Evolutionary conservation across 2,888 invertebrate genomes (phyloP).

Genomic region (Polymixis flavicincta): DNA sequence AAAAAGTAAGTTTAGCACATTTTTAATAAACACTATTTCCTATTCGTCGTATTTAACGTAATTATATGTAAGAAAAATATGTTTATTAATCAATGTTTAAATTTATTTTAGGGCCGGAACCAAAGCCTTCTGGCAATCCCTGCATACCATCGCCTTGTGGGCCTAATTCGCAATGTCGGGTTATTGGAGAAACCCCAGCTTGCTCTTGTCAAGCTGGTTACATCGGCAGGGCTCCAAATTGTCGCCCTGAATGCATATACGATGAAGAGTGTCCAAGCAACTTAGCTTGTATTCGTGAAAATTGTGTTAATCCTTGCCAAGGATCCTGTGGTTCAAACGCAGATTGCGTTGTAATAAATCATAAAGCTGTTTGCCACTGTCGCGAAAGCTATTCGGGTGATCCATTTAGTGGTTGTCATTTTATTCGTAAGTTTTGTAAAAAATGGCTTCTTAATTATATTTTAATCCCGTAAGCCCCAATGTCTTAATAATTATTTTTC

Average conservation of each 20-base stretch:
- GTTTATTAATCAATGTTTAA: constrained; percentile 3
- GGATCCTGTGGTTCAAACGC: constrained; percentile 96
- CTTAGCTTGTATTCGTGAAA: constrained; percentile 95
- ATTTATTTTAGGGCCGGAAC: constrained; percentile 87
- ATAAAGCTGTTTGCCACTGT: constrained; percentile 96
- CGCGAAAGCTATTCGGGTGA: constrained; percentile 95
- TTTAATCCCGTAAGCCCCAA: background rate
- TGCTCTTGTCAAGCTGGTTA: constrained; percentile 95
- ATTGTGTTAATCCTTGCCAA: constrained; percentile 95
- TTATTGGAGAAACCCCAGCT: constrained; percentile 94
- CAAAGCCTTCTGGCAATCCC: constrained; percentile 92
- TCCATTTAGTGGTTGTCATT: constrained; percentile 94
- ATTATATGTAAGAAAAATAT: background rate
- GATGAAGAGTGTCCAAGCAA: constrained; percentile 96
- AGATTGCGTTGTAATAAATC: constrained; percentile 95
- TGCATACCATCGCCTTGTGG: constrained; percentile 96
- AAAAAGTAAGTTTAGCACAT: constrained; percentile 91
- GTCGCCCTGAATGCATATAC: constrained; percentile 96
- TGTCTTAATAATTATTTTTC: constrained; percentile 40
- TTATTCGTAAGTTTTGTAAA: constrained; percentile 80
- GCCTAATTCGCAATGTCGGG: constrained; percentile 95
- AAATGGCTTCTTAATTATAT: background rate
- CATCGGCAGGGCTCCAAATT: constrained; percentile 95
- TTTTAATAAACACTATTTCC: background rate
- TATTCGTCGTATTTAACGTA: background rate